Evolutionary conservation across 2,888 invertebrate species (phyloP).

Genomic region (Drosophila eohydei): DNA sequence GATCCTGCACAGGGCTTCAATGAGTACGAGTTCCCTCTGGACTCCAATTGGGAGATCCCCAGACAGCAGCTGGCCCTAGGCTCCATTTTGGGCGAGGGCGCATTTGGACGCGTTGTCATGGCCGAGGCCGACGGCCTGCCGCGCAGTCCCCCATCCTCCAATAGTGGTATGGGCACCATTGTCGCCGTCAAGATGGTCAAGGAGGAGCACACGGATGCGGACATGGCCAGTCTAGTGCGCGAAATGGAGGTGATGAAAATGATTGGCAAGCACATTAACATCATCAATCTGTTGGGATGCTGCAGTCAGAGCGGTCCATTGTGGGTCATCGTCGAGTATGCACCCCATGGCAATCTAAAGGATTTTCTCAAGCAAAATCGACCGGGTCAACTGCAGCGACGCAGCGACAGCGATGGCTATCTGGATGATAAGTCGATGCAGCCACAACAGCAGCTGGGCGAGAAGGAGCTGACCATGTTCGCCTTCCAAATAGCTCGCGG

Average conservation of each 20-base stretch:
- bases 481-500: constrained; percentile 98
- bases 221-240: constrained; percentile 97
- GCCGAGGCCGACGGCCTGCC: constrained; percentile 89
- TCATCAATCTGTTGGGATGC: constrained; percentile 97
- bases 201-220: constrained; percentile 98
- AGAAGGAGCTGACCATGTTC: constrained; percentile 97
- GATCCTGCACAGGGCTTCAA: constrained; percentile 90
- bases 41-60: constrained; percentile 97
- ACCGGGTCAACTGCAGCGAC: constrained; percentile 65
- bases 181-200: constrained; percentile 99
- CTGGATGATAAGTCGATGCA: constrained; percentile 62
- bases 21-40: constrained; percentile 98
- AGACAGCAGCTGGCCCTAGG: constrained; percentile 91
- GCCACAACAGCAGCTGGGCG: constrained; percentile 87
- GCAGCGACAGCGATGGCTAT: constrained; percentile 76
- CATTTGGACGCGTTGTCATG: constrained; percentile 98
- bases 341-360: constrained; percentile 96
- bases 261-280: constrained; percentile 98
- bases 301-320: constrained; percentile 97
- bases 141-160: constrained; percentile 46
- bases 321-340: constrained; percentile 95
- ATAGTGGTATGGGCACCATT: constrained; percentile 85
- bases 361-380: constrained; percentile 95
- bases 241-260: constrained; percentile 99
- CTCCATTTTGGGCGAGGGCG: constrained; percentile 96